Conservation (phyloP, 2,888 invertebrate species). For the Drosophila demipolita region DNA sequence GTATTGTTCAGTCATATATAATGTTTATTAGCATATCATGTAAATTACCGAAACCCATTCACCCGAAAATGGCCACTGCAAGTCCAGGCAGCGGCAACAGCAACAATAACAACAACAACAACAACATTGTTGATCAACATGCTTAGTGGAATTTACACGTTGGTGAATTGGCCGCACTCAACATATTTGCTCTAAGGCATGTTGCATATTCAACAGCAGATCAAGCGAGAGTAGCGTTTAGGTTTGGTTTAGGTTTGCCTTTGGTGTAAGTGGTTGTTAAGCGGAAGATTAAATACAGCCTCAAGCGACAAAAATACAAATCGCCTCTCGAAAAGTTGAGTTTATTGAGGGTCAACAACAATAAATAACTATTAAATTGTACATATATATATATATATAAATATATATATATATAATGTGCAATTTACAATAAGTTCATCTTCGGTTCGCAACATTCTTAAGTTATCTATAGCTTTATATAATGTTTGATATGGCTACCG, state of each 20-base stretch:
- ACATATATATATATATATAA: constrained; percentile 4
- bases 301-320: constrained; percentile 20
- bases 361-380: constrained; percentile 74
- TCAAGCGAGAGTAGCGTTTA: neutral
- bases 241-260: too few species aligned
- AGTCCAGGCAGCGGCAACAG: neutral
- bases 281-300: neutral
- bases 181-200: too few species aligned
- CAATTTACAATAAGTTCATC: constrained; percentile 41
- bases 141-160: neutral
- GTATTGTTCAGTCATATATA: neutral
- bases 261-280: neutral
- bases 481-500: constrained; percentile 20
- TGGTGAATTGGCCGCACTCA: neutral
- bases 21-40: neutral
- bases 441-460: neutral
- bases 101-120: neutral
- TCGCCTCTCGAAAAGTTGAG: constrained; percentile 9
- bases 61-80: neutral
- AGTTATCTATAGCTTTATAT: neutral
- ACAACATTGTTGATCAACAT: neutral
- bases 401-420: constrained; percentile 11
- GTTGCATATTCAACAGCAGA: neutral
- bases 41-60: neutral
- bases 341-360: constrained; percentile 56